Evolutionary conservation across 2,113 vertebrate genomes (phyloP), one percentile per base, ranked within the genome.

Genomic region (Brachyhypopomus occidentalis): DNA sequence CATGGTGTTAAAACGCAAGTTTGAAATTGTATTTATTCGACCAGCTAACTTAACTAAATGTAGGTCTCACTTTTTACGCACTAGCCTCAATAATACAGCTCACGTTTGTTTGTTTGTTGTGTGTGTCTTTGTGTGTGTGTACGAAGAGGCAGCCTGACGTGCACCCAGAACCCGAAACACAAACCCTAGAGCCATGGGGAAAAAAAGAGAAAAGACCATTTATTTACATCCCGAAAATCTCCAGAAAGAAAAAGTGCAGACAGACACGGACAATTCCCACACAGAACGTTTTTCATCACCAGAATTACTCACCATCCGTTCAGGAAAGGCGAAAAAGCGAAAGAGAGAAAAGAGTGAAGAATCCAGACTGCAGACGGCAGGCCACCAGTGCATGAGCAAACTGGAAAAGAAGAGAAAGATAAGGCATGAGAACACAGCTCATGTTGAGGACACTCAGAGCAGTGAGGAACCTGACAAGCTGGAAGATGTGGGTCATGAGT

Each of bases 321-420:
- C 41, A 25, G 8, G 23, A 74, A 73, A 36, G 5, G 5, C 3
- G 36, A 80, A 80, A 59, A 80, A 66, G 58, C 14, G 11, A 22
- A 80, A 74, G 70, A 66, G 34, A 55, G 48, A n/a, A 30, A 11
- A 62, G 55, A 48, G 27, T 5, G 23, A 72, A 2, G 2, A 1
- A 20, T 30, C 56, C 23, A n/a, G 27, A 17, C 64, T 25, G 22
- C 56, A 34, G 30, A 6, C 20, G 22, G 70, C 62, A n/a, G 59
- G 2, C 34, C 38, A 52, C 17, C 38, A 17, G 34, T 25, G 36
- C 5, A 30, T 27, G 19, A 23, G 4, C n/a, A 30, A 41, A 1
- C 5, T 27, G 2, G 45, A 60, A 16, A 72, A 27, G n/a, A 72
- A 41, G 23, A 48, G 25, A 14, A 62, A 30, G 14, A 62, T 9